Evolutionary conservation across 92 coral and sea anemone genomes (phyloP), one percentile per base, ranked within the genome.

Genomic region (Parazoanthus darwini): DNA sequence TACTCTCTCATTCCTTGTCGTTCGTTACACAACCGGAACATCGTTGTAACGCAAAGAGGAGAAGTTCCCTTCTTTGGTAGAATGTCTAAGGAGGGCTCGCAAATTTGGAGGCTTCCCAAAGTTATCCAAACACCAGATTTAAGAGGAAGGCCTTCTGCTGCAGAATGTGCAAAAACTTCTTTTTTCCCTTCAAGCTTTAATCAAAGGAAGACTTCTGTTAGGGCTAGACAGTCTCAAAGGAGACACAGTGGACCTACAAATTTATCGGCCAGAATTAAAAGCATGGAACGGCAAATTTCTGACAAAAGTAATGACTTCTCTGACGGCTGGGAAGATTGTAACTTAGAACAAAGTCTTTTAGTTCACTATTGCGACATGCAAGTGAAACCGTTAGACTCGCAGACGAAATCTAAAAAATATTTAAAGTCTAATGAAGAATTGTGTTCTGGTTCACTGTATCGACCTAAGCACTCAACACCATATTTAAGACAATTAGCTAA

Each of bases 261-360:
- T 46, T 84, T 72, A 44, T 72, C 66, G 13, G 67, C 67, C 44
- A 46, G n/a, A 84, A 11, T 84, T 15, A 71, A 33, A 44, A 48
- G 38, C 9, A 16, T 71, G n/a, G 65, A 74, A 71, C 68, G 58
- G 9, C 79, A 18, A 1, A 29, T 72, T 44, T 8, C 14, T 58
- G 48, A 11, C 10, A 8, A 36, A 23, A 37, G 26, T 37, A 59
- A 10, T 20, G 85, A 59, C 43, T 23, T 36, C 33, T 6, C 6
- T 5, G 77, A 84, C 6, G 22, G 20, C 3, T 66, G 65, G 9
- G 65, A 70, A 46, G 79, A 84, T 26, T 46, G 44, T 20, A 14
- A 38, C 65, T 72, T 84, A 7, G 87, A 71, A 84, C 29, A 71
- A 46, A 71, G 78, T 84, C 87, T 84, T 70, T 70, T 73, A 48